phyloP scores from a whole-genome alignment of 2,888 invertebrate genomes.

The Agonopterix heracliana region DNA sequence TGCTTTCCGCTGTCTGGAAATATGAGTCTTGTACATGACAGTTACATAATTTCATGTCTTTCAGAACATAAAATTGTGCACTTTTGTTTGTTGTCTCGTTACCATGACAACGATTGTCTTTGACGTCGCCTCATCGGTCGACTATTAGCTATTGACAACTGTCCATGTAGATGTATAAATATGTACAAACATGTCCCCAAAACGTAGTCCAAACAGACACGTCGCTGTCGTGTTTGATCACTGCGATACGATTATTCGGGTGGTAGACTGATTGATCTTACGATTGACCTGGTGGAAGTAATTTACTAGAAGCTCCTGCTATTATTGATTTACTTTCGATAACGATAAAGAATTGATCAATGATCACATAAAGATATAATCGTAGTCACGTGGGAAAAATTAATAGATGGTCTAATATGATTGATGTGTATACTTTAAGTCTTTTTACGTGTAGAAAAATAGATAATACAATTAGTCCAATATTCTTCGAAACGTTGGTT shows the following conservation, averaged over 20 bases:
- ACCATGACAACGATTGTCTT: slow-evolving; percentile 63
- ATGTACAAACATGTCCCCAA: slow-evolving; percentile 18
- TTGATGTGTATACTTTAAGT: no score
- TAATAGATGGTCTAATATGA: no score
- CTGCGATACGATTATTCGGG: slow-evolving; percentile 41
- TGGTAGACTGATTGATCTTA: slow-evolving; percentile 39
- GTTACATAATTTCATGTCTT: no score
- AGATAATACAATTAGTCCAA: no score
- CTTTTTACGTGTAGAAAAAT: no score
- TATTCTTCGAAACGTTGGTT: neutral
- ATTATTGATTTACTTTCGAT: slow-evolving; percentile 12
- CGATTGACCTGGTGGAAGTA: slow-evolving; percentile 25
- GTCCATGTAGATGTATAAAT: slow-evolving; percentile 33
- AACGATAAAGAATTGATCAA: neutral
- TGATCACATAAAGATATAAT: neutral
- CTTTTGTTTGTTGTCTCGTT: slow-evolving; percentile 56
- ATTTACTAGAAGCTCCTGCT: slow-evolving; percentile 24
- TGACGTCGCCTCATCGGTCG: slow-evolving; percentile 45
- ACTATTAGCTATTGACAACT: slow-evolving; percentile 67
- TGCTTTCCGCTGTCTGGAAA: no score
- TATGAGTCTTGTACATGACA: no score
- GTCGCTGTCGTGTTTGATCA: slow-evolving; percentile 46
- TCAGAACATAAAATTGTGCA: slow-evolving; percentile 19
- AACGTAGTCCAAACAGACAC: slow-evolving; percentile 44
- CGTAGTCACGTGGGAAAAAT: no score